A percentile compares a stretch with the other conserved stretches of the same genome.
These are phyloP conservation scores for Hyperoodon ampullatus DNA, from an alignment of 2,113 vertebrate species.

Conservation along the genomic window DNA sequence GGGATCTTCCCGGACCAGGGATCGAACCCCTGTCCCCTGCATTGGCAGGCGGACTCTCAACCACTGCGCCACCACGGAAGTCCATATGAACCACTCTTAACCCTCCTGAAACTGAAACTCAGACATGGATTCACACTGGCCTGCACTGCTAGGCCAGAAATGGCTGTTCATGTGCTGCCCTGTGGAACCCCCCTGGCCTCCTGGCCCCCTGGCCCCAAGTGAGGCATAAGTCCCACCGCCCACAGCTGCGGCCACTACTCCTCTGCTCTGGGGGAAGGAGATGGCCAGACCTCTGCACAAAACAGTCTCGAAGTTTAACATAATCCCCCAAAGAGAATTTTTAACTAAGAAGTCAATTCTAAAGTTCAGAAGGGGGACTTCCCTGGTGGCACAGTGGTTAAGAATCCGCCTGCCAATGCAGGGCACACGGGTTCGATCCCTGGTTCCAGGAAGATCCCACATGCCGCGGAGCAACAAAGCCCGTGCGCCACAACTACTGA, in stretches of 20 bases:
- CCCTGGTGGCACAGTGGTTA: too few relatives aligned
- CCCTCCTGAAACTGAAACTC: accelerated
- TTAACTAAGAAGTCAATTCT: neutral
- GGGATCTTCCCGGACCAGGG: too few relatives aligned
- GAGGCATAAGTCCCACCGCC: neutral
- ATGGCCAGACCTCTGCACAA: accelerated
- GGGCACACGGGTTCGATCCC: too few relatives aligned
- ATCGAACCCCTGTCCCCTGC: too few relatives aligned
- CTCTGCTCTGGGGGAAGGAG: neutral
- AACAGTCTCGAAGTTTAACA: neutral
- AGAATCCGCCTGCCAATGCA: too few relatives aligned
- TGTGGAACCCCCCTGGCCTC: neutral
- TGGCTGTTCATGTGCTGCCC: neutral
- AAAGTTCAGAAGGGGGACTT: too few relatives aligned
- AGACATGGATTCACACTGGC: neutral
- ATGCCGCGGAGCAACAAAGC: too few relatives aligned
- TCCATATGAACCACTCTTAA: neutral
- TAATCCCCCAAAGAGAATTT: neutral
- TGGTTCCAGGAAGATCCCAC: too few relatives aligned
- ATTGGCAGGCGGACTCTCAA: too few relatives aligned
- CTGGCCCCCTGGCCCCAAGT: neutral
- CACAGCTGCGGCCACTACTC: neutral
- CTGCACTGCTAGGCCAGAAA: neutral
- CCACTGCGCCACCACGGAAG: too few relatives aligned
- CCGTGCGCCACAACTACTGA: too few relatives aligned